Evolutionary conservation across 37 sponge, comb jelly and placozoan species (phyloP).

Genomic region (Lycopodina hypogea): DNA sequence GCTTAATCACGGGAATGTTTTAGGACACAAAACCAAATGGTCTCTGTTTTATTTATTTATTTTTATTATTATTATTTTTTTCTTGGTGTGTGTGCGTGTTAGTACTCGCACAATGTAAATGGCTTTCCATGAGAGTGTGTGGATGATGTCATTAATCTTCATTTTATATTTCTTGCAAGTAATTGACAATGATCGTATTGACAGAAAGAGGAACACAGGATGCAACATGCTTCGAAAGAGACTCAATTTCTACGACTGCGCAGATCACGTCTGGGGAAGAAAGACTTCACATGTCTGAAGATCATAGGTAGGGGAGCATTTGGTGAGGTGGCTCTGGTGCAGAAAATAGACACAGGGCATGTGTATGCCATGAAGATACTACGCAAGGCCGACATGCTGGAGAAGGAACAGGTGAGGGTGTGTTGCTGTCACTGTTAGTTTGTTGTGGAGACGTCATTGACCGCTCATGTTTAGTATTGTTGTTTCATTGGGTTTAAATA

Average conservation of each 20-base stretch:
- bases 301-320: conserved; percentile 98
- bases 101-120: no score
- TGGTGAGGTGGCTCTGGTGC: conserved; percentile 96
- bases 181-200: background rate
- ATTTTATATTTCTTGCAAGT: background rate
- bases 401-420: conserved; percentile 87
- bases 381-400: conserved; percentile 92
- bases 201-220: conserved; percentile 76
- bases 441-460: background rate
- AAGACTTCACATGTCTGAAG: conserved; percentile 94
- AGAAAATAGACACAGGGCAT: conserved; percentile 97
- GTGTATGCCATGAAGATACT: conserved; percentile 99
- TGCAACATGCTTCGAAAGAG: conserved; percentile 84
- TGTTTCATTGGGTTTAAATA: background rate
- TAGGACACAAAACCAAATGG: no score
- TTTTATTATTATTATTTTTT: no score
- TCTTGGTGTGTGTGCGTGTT: no score
- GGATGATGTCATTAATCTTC: background rate
- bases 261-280: conserved; percentile 82
- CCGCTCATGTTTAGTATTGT: no score
- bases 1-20: no score
- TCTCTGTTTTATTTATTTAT: no score
- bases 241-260: conserved; percentile 94
- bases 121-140: no score
- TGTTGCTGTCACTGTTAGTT: background rate